phyloP scores from a whole-genome alignment of 1,140 invertebrate species.

The Zaprionus lachaisei region DNA sequence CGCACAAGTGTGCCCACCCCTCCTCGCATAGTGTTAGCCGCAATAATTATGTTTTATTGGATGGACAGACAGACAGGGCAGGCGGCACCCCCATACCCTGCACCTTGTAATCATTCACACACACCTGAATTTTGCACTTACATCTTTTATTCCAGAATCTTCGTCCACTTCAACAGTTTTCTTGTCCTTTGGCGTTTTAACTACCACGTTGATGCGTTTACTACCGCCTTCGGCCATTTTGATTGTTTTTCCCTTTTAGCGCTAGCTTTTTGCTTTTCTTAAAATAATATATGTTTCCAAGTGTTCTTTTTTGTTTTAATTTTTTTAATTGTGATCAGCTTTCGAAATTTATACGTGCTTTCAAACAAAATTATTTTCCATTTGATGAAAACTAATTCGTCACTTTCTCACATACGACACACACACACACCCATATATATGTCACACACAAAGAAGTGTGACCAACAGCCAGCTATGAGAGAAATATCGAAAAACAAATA shows the following conservation, averaged over 20 bases:
- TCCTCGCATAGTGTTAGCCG: slow-evolving; percentile 20
- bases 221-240: slow-evolving; percentile 88
- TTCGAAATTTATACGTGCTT: slow-evolving; percentile 64
- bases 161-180: slow-evolving; percentile 94
- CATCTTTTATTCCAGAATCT: slow-evolving; percentile 95
- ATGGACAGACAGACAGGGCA: neutral
- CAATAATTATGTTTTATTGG: slow-evolving; percentile 47
- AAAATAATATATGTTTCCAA: slow-evolving; percentile 39
- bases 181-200: slow-evolving; percentile 98
- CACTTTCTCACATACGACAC: slow-evolving; percentile 76
- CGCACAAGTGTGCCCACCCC: slow-evolving; percentile 46
- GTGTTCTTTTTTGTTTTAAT: slow-evolving; percentile 34
- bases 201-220: slow-evolving; percentile 92
- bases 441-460: slow-evolving; percentile 33
- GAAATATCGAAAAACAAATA: slow-evolving; percentile 6
- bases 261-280: slow-evolving; percentile 31
- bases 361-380: slow-evolving; percentile 82
- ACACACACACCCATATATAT: slow-evolving; percentile 52
- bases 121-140: slow-evolving; percentile 86
- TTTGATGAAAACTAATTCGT: slow-evolving; percentile 84
- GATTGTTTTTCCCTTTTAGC: slow-evolving; percentile 47
- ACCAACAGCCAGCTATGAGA: neutral
- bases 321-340: slow-evolving; percentile 37
- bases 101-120: neutral
- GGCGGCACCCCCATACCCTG: neutral